Conservation (phyloP, 2,113 vertebrate genomes). For the Ceuthmochares aereus region DNA sequence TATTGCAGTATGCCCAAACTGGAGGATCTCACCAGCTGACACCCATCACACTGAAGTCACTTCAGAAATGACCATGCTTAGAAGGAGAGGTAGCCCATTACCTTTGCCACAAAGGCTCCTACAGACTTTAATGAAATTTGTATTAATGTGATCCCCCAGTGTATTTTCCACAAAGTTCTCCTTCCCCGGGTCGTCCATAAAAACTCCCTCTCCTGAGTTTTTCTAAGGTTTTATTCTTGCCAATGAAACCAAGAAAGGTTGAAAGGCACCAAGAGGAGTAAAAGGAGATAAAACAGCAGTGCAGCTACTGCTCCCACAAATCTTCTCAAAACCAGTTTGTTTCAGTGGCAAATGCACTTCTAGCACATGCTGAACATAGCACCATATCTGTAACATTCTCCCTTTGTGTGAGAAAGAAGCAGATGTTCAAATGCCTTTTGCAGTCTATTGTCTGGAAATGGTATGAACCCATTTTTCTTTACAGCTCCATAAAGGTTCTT, state of each 20-base stretch:
- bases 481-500: background rate
- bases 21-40: background rate
- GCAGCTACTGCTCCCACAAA: background rate
- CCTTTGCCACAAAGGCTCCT: background rate
- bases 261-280: background rate
- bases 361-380: background rate
- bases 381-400: background rate
- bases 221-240: background rate
- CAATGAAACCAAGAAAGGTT: background rate
- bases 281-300: background rate
- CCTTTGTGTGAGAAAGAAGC: background rate
- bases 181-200: background rate
- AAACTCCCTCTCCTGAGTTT: background rate
- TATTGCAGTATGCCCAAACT: background rate
- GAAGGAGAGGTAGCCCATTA: background rate
- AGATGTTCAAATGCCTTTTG: slow-evolving; percentile 32
- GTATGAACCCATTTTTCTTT: background rate
- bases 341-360: background rate
- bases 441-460: slow-evolving; percentile 20
- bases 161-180: background rate
- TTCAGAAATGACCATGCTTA: background rate
- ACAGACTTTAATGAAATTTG: background rate
- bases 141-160: background rate
- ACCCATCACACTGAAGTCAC: background rate
- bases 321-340: background rate